Evolutionary conservation across 2,113 vertebrate genomes (phyloP).

Genomic region (Anhinga rufa): DNA sequence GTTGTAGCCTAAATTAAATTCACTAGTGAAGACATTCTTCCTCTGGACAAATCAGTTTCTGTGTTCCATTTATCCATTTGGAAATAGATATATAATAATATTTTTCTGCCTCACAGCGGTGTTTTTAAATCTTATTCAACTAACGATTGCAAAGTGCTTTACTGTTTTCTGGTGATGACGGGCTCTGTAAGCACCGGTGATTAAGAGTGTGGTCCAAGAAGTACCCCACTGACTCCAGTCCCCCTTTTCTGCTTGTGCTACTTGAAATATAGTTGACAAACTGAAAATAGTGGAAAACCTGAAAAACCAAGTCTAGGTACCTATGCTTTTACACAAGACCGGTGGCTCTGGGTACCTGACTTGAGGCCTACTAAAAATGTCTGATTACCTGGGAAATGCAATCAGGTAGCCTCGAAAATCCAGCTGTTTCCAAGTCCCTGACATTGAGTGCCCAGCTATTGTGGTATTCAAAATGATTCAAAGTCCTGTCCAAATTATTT

Average conservation of each 20-base stretch:
- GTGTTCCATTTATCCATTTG: not conserved
- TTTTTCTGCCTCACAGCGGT: not conserved
- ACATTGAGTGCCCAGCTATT: not conserved
- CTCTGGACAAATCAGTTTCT: not conserved
- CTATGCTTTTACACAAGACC: not conserved
- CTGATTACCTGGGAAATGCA: not conserved
- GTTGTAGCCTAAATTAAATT: not conserved
- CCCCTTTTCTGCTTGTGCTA: not conserved
- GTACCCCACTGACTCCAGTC: not conserved
- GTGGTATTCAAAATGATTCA: not conserved
- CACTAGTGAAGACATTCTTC: not conserved
- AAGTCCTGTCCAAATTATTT: not conserved
- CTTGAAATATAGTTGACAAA: not conserved
- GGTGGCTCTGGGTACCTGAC: not conserved
- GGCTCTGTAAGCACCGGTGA: not conserved
- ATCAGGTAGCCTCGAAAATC: not conserved
- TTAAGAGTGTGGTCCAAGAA: not conserved
- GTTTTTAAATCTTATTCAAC: not conserved
- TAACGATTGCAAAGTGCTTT: not conserved
- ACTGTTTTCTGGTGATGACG: not conserved
- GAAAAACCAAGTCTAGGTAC: not conserved
- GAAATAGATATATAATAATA: not conserved
- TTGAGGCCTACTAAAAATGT: not conserved
- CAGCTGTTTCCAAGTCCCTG: not conserved
- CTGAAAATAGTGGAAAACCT: not conserved